Conservation (phyloP, 2,888 invertebrate genomes). For the Bedellia somnulentella region DNA sequence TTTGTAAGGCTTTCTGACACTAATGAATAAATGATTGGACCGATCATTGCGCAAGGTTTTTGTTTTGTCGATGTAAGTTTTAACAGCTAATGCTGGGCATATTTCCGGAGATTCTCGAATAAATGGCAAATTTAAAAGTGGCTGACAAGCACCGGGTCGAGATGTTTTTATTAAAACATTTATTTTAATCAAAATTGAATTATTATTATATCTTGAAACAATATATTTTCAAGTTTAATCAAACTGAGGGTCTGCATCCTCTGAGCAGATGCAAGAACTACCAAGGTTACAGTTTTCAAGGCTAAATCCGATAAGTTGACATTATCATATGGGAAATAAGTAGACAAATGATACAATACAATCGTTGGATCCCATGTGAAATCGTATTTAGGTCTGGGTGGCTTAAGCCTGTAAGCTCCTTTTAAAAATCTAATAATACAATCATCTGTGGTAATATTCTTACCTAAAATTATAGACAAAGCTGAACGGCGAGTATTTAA, state of each 20-base stretch:
- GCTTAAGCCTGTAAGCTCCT: constrained; percentile 1
- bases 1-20: not conserved
- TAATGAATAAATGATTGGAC: not conserved
- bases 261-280: constrained; percentile 1
- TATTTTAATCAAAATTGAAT: too few species aligned
- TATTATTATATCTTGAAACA: not conserved
- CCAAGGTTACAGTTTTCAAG: not conserved
- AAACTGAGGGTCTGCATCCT: constrained; percentile 1
- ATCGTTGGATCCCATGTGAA: constrained; percentile 1
- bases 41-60: not conserved
- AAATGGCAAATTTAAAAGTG: not conserved
- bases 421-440: constrained; percentile 1
- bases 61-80: constrained; percentile 1
- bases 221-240: constrained; percentile 1
- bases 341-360: not conserved
- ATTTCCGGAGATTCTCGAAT: not conserved
- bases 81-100: constrained; percentile 1
- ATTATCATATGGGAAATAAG: not conserved
- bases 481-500: constrained; percentile 1
- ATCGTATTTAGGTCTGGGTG: constrained; percentile 2
- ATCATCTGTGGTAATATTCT: not conserved
- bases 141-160: not conserved
- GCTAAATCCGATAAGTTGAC: not conserved
- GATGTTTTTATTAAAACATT: constrained; percentile 1
- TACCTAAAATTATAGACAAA: constrained; percentile 1